Conservation (phyloP, 2,888 invertebrate genomes). For the Hoplodrina blanda region DNA sequence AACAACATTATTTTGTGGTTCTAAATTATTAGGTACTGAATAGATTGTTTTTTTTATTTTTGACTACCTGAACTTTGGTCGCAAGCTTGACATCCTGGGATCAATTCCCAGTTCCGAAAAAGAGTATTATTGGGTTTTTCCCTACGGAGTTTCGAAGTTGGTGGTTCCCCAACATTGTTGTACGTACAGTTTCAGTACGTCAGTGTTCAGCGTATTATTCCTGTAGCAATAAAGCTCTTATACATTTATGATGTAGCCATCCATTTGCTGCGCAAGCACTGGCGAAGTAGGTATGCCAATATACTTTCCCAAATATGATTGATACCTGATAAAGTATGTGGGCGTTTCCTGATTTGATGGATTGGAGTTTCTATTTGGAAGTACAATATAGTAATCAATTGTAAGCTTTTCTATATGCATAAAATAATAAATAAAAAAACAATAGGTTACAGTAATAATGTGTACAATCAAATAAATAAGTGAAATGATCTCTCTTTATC, state of each 20-base stretch:
- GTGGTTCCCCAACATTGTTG: no score
- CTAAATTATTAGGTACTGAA: no score
- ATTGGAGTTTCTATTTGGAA: constrained; percentile 23
- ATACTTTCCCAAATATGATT: constrained; percentile 44
- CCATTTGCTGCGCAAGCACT: not conserved
- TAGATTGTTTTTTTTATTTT: no score
- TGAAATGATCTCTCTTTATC: no score
- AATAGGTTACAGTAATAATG: not conserved
- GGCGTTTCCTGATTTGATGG: constrained; percentile 39
- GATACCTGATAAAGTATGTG: constrained; percentile 39
- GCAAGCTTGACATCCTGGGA: no score
- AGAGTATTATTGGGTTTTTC: no score
- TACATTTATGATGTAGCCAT: not conserved
- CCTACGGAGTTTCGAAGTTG: no score
- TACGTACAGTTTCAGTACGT: not conserved
- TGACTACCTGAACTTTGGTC: no score
- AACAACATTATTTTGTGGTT: no score
- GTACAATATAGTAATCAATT: not conserved
- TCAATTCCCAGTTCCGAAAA: no score
- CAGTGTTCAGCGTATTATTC: not conserved
- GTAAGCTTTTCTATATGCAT: not conserved
- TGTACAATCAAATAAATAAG: no score
- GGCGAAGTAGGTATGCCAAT: constrained; percentile 22
- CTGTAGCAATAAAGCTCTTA: not conserved
- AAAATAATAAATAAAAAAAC: not conserved